Percentiles rank a stretch among this genome's conserved stretches.
These are phyloP conservation scores for Cryptomyrus ogoouensis DNA, from an alignment of 2,113 vertebrate species.

Conservation along the genomic window DNA sequence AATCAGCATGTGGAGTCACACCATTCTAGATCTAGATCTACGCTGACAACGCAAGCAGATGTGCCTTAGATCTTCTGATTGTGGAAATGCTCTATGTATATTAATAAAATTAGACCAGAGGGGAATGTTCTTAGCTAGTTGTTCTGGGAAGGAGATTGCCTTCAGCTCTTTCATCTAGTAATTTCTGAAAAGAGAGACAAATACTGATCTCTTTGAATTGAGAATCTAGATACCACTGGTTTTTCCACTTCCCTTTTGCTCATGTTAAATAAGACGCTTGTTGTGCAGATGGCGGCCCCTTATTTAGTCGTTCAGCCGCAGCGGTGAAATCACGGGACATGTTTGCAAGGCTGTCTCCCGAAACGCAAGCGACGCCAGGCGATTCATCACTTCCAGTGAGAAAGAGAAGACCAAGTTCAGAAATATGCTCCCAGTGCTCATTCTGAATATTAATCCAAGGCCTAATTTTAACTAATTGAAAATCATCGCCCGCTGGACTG, in stretches of 20 bases:
- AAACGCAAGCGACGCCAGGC: constrained; percentile 35
- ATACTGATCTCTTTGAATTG: neutral
- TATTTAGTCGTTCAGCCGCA: constrained; percentile 36
- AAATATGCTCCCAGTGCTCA: neutral
- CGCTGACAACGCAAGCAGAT: neutral
- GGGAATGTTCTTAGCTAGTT: neutral
- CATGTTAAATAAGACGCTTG: constrained; percentile 26
- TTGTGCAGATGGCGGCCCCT: constrained; percentile 35
- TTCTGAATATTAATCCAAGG: neutral
- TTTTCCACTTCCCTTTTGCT: neutral
- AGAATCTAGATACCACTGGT: neutral
- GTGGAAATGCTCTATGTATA: neutral
- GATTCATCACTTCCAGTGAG: constrained; percentile 44
- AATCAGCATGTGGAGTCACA: too few species aligned
- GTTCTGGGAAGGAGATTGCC: neutral
- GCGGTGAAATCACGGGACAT: constrained; percentile 45
- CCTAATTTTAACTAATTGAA: neutral
- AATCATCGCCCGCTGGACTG: neutral
- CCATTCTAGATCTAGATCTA: neutral
- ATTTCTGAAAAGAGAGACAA: neutral
- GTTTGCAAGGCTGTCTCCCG: constrained; percentile 47
- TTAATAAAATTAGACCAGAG: neutral
- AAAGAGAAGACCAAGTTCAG: constrained; percentile 12
- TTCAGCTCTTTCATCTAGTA: neutral
- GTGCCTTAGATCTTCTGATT: neutral